Conservation (phyloP, 1,140 invertebrate genomes). For the Idris sp. region DNA sequence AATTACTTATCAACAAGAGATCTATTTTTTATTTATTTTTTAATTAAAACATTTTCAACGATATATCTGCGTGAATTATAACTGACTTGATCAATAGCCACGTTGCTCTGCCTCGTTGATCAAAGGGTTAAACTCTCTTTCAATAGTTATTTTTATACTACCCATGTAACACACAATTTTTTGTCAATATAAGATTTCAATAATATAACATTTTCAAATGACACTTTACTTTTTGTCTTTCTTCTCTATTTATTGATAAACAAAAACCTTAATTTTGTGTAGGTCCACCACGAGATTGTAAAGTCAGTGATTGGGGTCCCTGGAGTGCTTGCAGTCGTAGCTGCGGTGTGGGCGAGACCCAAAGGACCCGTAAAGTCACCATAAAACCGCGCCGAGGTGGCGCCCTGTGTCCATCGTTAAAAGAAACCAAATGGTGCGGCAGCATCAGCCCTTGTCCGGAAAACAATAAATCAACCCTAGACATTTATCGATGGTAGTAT, state of each 20-base stretch:
- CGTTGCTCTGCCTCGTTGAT: slow-evolving; percentile 44
- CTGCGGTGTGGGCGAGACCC: slow-evolving; percentile 92
- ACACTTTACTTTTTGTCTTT: no score
- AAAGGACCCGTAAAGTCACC: slow-evolving; percentile 85
- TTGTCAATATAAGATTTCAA: no score
- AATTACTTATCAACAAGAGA: no score
- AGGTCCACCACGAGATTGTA: slow-evolving; percentile 85
- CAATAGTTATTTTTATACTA: not conserved
- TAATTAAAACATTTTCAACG: no score
- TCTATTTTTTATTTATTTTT: no score
- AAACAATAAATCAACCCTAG: slow-evolving; percentile 59
- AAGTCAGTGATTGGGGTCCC: slow-evolving; percentile 90
- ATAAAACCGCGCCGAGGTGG: slow-evolving; percentile 87
- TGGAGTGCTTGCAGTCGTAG: slow-evolving; percentile 91
- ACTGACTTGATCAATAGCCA: slow-evolving; percentile 51
- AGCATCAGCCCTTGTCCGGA: slow-evolving; percentile 82
- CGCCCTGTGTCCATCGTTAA: slow-evolving; percentile 86
- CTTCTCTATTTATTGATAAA: no score
- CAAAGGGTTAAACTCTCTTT: slow-evolving; percentile 44
- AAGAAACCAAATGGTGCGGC: slow-evolving; percentile 92
- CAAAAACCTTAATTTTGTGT: not conserved
- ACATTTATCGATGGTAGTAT: slow-evolving; percentile 71
- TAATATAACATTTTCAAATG: no score
- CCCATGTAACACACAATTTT: no score
- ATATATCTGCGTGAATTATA: not conserved